Conservation (phyloP, 2,113 vertebrate genomes). For the Tenrec ecaudatus region DNA sequence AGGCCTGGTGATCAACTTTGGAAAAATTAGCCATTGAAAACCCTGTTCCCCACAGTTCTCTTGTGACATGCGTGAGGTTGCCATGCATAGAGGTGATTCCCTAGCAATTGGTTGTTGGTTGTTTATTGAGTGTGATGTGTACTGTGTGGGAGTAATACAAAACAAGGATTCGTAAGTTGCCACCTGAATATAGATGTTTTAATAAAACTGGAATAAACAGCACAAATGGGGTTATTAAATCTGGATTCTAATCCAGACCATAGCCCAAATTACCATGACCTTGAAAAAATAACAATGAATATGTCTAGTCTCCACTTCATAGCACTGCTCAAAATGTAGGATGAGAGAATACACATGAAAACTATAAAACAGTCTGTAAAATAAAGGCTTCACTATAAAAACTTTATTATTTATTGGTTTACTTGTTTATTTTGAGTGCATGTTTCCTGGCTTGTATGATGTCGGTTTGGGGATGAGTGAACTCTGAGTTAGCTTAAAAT, state of each 20-base stretch:
- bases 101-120: background rate
- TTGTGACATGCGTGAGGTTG: background rate
- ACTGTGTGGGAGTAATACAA: background rate
- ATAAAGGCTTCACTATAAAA: background rate
- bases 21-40: background rate
- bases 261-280: background rate
- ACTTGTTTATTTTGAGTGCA: background rate
- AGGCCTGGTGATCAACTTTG: background rate
- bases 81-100: background rate
- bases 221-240: background rate
- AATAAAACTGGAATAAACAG: background rate
- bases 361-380: background rate
- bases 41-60: background rate
- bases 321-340: background rate
- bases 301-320: background rate
- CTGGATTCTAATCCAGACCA: background rate
- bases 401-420: background rate
- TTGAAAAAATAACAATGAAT: background rate
- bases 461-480: background rate
- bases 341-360: background rate
- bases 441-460: background rate
- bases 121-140: background rate
- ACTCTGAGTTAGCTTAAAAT: background rate
- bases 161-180: background rate
- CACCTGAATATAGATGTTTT: background rate